Evolutionary conservation across 2,113 vertebrate genomes (phyloP).

Genomic region (Syrrhaptes paradoxus): DNA sequence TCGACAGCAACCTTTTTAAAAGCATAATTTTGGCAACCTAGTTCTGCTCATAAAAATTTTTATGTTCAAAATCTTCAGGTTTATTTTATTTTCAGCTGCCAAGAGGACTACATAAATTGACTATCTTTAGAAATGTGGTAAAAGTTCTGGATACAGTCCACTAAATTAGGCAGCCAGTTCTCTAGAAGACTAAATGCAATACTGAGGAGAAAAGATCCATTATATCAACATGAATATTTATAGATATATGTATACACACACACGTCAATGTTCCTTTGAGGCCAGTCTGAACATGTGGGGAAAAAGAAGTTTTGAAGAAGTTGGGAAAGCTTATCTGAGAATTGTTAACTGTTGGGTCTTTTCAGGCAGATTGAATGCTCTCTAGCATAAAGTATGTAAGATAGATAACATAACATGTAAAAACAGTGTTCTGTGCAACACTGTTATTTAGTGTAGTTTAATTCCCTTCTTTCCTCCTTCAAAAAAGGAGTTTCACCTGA

Average conservation of each 20-base stretch:
- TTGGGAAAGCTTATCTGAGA: not conserved
- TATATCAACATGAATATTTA: not conserved
- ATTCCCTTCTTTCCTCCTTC: not conserved
- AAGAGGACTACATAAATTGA: not conserved
- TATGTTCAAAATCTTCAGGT: not conserved
- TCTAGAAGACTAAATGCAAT: not conserved
- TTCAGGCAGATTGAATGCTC: not conserved
- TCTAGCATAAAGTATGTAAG: not conserved
- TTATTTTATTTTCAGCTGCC: conserved; percentile 15
- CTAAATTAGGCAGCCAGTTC: not conserved
- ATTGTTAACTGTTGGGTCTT: not conserved
- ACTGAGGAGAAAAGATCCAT: not conserved
- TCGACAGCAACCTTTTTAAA: conserved; percentile 43
- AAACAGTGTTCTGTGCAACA: not conserved
- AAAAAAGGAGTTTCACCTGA: not conserved
- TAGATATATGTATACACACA: rapidly evolving
- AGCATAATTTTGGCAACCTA: not conserved
- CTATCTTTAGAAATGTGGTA: not conserved
- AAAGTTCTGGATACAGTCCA: not conserved
- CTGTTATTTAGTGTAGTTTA: not conserved
- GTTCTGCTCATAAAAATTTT: not conserved
- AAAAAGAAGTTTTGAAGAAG: not conserved
- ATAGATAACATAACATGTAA: not conserved
- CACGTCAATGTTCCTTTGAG: not conserved
- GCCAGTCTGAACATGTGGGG: not conserved